Conservation (phyloP, 2,888 invertebrate species). For the Prosopocoilus inquinatus region DNA sequence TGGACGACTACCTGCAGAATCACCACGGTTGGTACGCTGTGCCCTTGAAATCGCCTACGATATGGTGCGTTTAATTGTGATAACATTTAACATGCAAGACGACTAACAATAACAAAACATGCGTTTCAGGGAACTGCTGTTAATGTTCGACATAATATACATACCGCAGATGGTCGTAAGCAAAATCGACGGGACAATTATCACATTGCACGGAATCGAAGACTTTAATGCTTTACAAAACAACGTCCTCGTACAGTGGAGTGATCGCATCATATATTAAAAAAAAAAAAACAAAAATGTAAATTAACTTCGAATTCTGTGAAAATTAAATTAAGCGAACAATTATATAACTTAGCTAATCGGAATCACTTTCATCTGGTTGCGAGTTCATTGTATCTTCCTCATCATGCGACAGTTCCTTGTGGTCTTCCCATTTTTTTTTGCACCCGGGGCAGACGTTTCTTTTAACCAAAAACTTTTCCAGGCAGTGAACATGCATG, state of each 20-base stretch:
- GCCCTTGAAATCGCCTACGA: constrained; percentile 7
- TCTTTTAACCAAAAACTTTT: constrained; percentile 9
- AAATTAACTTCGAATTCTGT: too few relatives aligned
- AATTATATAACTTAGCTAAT: constrained; percentile 3
- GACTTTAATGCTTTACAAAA: constrained; percentile 30
- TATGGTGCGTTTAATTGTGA: background rate
- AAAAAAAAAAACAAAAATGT: too few relatives aligned
- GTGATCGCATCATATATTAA: background rate
- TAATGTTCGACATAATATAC: constrained; percentile 27
- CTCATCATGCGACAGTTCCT: background rate
- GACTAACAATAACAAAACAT: background rate
- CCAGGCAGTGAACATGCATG: constrained; percentile 11
- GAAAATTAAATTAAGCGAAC: too few relatives aligned
- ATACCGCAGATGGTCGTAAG: constrained; percentile 32
- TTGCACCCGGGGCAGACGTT: constrained; percentile 11
- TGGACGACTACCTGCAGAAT: constrained; percentile 6
- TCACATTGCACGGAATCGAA: constrained; percentile 29
- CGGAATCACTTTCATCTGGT: background rate
- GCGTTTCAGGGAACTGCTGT: constrained; percentile 22
- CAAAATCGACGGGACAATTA: constrained; percentile 28
- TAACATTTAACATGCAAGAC: background rate
- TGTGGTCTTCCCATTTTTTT: constrained; percentile 2
- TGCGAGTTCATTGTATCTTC: background rate
- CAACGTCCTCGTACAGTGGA: constrained; percentile 36
- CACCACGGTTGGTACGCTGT: constrained; percentile 19